Conservation (phyloP, 2,888 invertebrate species). For the Sericinus montela region DNA sequence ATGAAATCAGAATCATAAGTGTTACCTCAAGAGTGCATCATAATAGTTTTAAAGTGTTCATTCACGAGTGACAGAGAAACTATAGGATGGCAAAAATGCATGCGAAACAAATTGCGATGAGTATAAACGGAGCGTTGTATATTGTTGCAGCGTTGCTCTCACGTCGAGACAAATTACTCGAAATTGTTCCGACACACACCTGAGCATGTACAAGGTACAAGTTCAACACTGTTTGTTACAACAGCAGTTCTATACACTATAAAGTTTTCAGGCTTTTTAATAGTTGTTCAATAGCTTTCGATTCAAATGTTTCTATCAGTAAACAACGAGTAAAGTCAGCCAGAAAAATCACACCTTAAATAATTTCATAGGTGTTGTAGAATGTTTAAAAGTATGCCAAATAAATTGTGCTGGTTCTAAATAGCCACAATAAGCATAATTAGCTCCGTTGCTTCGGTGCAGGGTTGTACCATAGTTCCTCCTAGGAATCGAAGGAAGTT, state of each 20-base stretch:
- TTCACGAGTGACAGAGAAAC: slow-evolving; percentile 40
- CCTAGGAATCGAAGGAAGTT: no score
- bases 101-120: slow-evolving; percentile 55
- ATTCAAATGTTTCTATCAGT: neutral
- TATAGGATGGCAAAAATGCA: slow-evolving; percentile 39
- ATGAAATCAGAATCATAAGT: no score
- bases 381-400: no score
- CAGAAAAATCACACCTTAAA: no score
- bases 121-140: slow-evolving; percentile 53
- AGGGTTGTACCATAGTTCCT: no score
- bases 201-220: slow-evolving; percentile 31
- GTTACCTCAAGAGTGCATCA: slow-evolving; percentile 7
- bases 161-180: slow-evolving; percentile 33
- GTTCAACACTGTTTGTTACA: neutral
- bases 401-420: no score
- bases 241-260: neutral
- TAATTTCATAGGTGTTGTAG: no score
- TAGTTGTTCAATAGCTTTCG: neutral
- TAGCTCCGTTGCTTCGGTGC: no score
- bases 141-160: slow-evolving; percentile 26
- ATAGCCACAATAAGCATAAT: no score
- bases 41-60: slow-evolving; percentile 43
- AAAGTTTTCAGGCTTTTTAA: neutral
- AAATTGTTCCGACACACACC: slow-evolving; percentile 59
- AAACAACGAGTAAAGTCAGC: no score